Evolutionary conservation across 2,113 vertebrate genomes (phyloP).

Genomic region (Corydoras maculifer): DNA sequence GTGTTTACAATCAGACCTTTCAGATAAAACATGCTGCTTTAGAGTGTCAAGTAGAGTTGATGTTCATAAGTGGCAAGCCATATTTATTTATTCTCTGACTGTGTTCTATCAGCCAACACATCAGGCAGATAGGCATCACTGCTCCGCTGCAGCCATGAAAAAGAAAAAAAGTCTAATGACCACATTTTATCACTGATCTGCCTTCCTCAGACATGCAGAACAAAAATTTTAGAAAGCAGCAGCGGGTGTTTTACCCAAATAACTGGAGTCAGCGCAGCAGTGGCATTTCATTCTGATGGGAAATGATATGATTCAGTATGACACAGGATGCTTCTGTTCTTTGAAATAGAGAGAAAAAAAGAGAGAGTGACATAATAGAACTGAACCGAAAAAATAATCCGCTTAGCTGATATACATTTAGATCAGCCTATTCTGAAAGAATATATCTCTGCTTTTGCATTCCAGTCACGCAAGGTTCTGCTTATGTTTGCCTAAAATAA

Average conservation of each 20-base stretch:
- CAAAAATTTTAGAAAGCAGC: not conserved
- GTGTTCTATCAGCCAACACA: constrained; percentile 1
- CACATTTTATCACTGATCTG: constrained; percentile 9
- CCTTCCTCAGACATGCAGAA: constrained; percentile 14
- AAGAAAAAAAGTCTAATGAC: not conserved
- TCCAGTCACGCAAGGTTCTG: not conserved
- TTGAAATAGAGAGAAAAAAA: not conserved
- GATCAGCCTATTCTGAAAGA: not conserved
- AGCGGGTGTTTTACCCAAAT: constrained; percentile 24
- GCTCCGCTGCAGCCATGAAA: constrained; percentile 3
- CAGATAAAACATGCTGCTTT: not conserved
- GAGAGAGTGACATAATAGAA: not conserved
- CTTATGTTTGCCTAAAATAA: no score
- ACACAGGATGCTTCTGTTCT: constrained; percentile 1
- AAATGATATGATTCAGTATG: not conserved
- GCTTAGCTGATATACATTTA: not conserved
- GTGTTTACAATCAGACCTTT: not conserved
- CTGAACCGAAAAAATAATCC: not conserved
- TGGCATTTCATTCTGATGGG: constrained; percentile 11
- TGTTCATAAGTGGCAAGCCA: not conserved
- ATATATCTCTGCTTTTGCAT: not conserved
- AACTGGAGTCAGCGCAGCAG: constrained; percentile 10
- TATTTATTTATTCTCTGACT: not conserved
- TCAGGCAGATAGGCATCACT: constrained; percentile 17
- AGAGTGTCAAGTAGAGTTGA: not conserved